These are phyloP conservation scores for Oxygymnocypris stewartii DNA, from an alignment of 2,113 vertebrate genomes.

Conservation along the genomic window DNA sequence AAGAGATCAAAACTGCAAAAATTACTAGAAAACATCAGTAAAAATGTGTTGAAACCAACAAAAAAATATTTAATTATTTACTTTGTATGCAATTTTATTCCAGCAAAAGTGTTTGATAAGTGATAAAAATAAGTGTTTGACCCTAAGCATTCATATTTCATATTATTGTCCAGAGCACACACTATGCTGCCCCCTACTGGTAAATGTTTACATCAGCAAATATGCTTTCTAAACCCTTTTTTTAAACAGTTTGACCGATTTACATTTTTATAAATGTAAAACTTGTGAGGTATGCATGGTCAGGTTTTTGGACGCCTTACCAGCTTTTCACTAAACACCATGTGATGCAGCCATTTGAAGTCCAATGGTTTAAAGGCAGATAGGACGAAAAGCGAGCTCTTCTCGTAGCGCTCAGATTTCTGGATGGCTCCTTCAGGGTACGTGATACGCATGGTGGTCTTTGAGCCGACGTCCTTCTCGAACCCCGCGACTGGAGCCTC, in stretches of 20 bases:
- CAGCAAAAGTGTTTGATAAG: not conserved
- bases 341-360: constrained; percentile 96
- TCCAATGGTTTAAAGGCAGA: constrained; percentile 96
- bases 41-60: not conserved
- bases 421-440: constrained; percentile 98
- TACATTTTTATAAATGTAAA: no score
- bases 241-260: not conserved
- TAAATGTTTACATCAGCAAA: not conserved
- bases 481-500: constrained; percentile 90
- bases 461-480: constrained; percentile 90
- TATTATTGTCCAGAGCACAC: not conserved
- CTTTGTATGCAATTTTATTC: not conserved
- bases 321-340: constrained; percentile 95
- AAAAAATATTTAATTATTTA: not conserved
- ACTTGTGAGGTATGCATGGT: no score
- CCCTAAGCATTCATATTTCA: not conserved
- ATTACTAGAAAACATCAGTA: not conserved
- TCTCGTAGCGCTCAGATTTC: constrained; percentile 88
- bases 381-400: constrained; percentile 92
- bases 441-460: constrained; percentile 95
- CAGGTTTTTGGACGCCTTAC: constrained; percentile 73
- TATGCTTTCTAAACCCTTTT: not conserved
- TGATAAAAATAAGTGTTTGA: not conserved
- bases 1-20: not conserved
- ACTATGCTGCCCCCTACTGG: constrained; percentile 58